Conservation (phyloP, 2,888 invertebrate species). For the Anticlea derivata region DNA sequence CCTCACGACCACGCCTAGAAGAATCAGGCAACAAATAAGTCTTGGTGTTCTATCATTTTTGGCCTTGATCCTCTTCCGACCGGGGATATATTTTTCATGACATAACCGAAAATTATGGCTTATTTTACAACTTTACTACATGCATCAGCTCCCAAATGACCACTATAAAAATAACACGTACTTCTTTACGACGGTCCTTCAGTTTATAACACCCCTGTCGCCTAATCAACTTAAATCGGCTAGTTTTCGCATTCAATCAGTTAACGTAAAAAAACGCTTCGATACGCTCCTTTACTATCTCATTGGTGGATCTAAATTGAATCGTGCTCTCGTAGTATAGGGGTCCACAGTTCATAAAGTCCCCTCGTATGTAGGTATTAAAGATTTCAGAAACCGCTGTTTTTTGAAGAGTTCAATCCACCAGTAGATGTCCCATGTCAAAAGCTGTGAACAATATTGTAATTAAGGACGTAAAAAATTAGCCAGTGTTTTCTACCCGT, state of each 20-base stretch:
- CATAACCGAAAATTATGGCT: background rate
- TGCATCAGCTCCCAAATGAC: conserved; percentile 9
- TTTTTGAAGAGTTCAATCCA: too few species aligned
- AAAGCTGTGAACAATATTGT: too few species aligned
- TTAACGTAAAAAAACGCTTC: conserved; percentile 36
- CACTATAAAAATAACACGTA: conserved; percentile 13
- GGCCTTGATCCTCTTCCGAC: too few species aligned
- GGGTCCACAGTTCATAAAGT: conserved; percentile 71
- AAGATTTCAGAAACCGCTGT: background rate
- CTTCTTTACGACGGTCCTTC: conserved; percentile 19
- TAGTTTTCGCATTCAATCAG: conserved; percentile 32
- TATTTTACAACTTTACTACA: conserved; percentile 7
- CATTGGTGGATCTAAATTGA: conserved; percentile 77
- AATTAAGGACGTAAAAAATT: too few species aligned
- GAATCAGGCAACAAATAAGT: too few species aligned
- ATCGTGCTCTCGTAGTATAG: conserved; percentile 55
- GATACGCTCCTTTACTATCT: conserved; percentile 60
- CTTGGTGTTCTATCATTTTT: too few species aligned
- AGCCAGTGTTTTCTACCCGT: background rate
- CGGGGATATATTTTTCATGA: too few species aligned
- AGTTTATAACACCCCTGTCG: conserved; percentile 21
- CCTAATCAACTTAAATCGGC: conserved; percentile 28
- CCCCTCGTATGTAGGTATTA: conserved; percentile 33
- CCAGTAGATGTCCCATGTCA: too few species aligned
- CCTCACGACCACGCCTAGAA: too few species aligned